Evolutionary conservation across 2,113 vertebrate species (phyloP), one percentile per base, ranked within the genome.

Genomic region (Silurus asotus): DNA sequence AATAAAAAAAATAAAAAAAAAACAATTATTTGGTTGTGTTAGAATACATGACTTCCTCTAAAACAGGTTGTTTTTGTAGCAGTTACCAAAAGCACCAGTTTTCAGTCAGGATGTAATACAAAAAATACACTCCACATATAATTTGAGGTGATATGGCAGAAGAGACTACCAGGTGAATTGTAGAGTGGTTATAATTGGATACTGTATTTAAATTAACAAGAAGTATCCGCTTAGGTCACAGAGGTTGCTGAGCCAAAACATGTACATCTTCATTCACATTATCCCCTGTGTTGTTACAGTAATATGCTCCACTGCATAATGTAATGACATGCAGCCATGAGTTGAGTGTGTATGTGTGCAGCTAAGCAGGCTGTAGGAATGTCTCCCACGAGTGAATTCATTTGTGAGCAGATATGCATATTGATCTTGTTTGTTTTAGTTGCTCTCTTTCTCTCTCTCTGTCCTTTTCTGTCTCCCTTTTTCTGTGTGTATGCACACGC

Each of bases 241-340:
- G 10, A 9, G 28, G n/a, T 67, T 5, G 10, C 64, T 65, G 62
- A 25, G n/a, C 62, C 62, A 8, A 11, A 65, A 11, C 25, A 0
- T 28, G n/a, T 87, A 84, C 88, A 87, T 84, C 88, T 88, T 37
- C 37, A 37, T 37, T 37, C 37, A 70, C 59, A 76, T 37, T 20
- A 58, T 55, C 74, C 70, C 67, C 88, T 55, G 90, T 89, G 89
- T 86, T 78, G 65, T 49, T 72, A 90, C 48, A 85, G 84, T 72
- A 87, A 84, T n/a, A 79, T 81, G 82, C 90, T 89, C 89, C 89
- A 88, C 69, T 92, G 85, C 88, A 89, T 84, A 87, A 80, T 83
- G 90, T 91, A 91, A 88, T 92, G 88, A 74, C 88, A 89, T 90
- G 82, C 86, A 86, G 84, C 85, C 74, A 61, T 72, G 80, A 83